These are phyloP conservation scores for Eupleurogrammus muticus DNA, from an alignment of 2,797 vertebrate species.

Conservation along the genomic window DNA sequence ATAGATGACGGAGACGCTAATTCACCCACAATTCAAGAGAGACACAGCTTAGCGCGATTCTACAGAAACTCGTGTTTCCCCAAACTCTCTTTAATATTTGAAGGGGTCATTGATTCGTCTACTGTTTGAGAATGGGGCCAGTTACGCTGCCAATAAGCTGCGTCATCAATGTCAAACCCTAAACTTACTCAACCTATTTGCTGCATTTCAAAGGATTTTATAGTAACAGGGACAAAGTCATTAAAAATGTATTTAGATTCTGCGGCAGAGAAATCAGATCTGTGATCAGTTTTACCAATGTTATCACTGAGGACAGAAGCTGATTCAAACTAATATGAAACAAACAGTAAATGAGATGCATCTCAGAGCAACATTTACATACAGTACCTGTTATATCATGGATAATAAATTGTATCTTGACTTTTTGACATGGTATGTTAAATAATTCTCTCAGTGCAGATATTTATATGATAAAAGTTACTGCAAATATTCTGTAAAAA, in stretches of 20 bases:
- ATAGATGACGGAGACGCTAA: constrained; percentile 27
- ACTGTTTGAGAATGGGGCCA: constrained; percentile 21
- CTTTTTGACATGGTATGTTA: too few species aligned
- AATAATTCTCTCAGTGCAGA: background rate
- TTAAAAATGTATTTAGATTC: too few species aligned
- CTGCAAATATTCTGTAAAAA: background rate
- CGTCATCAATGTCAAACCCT: constrained; percentile 18
- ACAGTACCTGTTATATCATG: too few species aligned
- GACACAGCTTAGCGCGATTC: constrained; percentile 16
- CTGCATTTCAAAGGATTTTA: background rate
- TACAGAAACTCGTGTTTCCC: background rate
- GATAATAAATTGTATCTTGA: too few species aligned
- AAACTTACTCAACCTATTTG: constrained; percentile 1
- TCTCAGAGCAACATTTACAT: too few species aligned
- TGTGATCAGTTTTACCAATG: too few species aligned
- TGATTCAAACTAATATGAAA: too few species aligned
- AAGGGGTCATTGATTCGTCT: constrained; percentile 17
- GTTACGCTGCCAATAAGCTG: constrained; percentile 9
- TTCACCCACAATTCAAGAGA: constrained; percentile 14
- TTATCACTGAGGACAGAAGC: too few species aligned
- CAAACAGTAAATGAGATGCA: too few species aligned
- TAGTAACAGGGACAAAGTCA: background rate
- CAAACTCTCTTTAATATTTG: constrained; percentile 37
- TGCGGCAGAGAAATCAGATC: too few species aligned
- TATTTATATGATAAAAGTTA: background rate